These are phyloP conservation scores for Echinops telfairi DNA, from an alignment of 2,113 vertebrate genomes.

Conservation along the genomic window DNA sequence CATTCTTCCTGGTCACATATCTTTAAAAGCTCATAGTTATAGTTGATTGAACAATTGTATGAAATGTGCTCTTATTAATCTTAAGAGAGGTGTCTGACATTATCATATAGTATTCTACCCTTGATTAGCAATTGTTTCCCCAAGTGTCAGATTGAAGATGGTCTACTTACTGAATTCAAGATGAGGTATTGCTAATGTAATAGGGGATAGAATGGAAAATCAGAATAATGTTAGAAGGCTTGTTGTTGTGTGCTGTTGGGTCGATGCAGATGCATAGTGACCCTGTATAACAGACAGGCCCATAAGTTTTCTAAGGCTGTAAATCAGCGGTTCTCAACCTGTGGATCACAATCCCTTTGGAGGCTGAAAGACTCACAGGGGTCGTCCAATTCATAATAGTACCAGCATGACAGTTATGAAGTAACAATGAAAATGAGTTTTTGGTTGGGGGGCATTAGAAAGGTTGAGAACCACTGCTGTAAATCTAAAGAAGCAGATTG, in stretches of 20 bases:
- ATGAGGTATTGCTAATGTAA: conserved; percentile 30
- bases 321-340: neutral
- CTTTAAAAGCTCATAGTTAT: conserved; percentile 17
- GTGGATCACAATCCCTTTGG: no score
- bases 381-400: no score
- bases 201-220: conserved; percentile 36
- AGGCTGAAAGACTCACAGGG: no score
- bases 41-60: conserved; percentile 24
- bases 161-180: conserved; percentile 56
- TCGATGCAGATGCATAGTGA: neutral
- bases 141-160: neutral
- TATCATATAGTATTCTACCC: neutral
- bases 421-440: no score
- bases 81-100: neutral
- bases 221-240: neutral
- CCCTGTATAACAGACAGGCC: neutral
- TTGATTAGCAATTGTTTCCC: conserved; percentile 5
- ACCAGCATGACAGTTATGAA: no score
- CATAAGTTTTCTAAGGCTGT: neutral
- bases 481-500: neutral
- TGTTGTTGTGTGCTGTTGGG: neutral
- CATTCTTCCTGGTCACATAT: neutral
- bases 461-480: neutral
- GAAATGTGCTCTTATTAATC: conserved; percentile 13
- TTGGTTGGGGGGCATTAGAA: no score